Conservation (phyloP, 92 coral and sea anemone genomes). For the Porites cylindrica region DNA sequence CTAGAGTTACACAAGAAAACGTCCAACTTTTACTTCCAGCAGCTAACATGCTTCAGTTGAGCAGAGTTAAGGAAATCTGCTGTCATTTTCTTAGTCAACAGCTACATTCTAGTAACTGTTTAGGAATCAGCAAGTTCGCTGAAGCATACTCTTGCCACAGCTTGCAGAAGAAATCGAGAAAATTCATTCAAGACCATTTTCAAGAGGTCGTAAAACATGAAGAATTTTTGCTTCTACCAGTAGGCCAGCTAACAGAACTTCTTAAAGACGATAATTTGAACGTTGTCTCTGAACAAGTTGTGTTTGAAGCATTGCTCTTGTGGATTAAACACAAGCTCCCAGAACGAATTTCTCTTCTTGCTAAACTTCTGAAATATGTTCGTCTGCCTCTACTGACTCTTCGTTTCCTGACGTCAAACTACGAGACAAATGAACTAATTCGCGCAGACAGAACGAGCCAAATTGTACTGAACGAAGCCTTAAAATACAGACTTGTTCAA, state of each 20-base stretch:
- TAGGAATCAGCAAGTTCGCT: conserved; percentile 87
- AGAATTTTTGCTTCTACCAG: conserved; percentile 77
- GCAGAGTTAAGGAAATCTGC: conserved; percentile 90
- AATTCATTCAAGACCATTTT: conserved; percentile 81
- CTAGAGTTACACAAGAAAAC: conserved; percentile 85
- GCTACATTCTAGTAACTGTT: conserved; percentile 88
- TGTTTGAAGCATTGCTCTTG: conserved; percentile 86
- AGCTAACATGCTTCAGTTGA: conserved; percentile 92
- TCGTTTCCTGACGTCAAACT: conserved; percentile 73
- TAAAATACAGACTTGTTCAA: conserved; percentile 72
- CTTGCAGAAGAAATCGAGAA: conserved; percentile 74
- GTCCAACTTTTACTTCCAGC: conserved; percentile 94
- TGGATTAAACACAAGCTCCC: conserved; percentile 80
- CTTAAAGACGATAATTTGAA: conserved; percentile 81
- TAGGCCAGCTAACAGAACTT: conserved; percentile 72
- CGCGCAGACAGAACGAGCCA: conserved; percentile 80
- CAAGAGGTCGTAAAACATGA: conserved; percentile 81
- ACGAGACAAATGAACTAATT: conserved; percentile 82
- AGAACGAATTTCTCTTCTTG: conserved; percentile 74
- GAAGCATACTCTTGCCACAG: conserved; percentile 86
- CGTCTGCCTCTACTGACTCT: conserved; percentile 77
- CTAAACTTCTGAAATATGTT: conserved; percentile 73
- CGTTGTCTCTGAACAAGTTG: conserved; percentile 89
- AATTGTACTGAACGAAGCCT: conserved; percentile 74
- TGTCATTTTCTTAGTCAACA: conserved; percentile 84